Evolutionary conservation across 1,140 invertebrate species (phyloP).

Genomic region (Ceratosolen solmsi): DNA sequence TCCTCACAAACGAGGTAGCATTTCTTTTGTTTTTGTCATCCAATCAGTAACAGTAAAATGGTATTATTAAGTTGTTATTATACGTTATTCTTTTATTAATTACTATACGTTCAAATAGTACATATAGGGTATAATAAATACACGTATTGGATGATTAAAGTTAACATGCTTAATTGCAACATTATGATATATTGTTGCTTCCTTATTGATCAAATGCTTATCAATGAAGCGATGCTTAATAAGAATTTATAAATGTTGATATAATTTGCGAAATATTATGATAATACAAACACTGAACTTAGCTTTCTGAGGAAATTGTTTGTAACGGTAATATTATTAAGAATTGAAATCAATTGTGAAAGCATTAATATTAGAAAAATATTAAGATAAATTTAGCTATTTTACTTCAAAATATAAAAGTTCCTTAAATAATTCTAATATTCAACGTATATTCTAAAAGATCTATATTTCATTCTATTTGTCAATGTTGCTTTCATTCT

Average conservation of each 20-base stretch:
- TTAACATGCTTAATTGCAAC: not conserved
- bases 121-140: no score
- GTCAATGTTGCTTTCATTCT: not conserved
- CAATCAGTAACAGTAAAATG: not conserved
- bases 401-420: not conserved
- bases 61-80: not conserved
- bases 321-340: no score
- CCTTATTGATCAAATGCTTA: not conserved
- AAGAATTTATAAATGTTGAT: no score
- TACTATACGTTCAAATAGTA: no score
- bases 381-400: not conserved
- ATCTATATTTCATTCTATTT: slow-evolving; percentile 20
- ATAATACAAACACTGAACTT: no score
- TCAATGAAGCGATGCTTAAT: no score
- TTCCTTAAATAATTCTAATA: not conserved
- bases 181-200: not conserved
- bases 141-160: not conserved
- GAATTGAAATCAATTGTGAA: no score
- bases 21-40: not conserved
- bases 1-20: not conserved
- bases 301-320: no score
- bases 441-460: not conserved
- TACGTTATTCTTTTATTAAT: no score
- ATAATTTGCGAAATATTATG: no score
- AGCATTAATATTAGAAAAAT: no score